A percentile compares a stretch with the other conserved stretches of the same genome.
Evolutionary conservation across 2,113 vertebrate species (phyloP).

Genomic region (Sylvilagus bachmani): DNA sequence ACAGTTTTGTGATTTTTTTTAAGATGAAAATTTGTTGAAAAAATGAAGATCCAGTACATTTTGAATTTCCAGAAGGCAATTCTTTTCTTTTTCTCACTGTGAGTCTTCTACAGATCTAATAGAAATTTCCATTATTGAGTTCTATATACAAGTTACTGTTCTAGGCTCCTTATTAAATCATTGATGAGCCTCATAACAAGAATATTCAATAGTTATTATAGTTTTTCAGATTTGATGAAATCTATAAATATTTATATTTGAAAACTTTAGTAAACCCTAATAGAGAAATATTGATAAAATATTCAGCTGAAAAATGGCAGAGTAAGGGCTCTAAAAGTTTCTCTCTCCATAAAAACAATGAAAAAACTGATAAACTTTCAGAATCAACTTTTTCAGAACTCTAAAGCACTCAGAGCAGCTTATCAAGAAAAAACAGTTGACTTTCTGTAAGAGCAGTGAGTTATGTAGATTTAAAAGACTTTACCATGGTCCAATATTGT

Average conservation of each 20-base stretch:
- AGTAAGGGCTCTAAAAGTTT: neutral
- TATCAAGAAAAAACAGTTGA: neutral
- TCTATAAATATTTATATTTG: neutral
- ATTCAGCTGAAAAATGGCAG: neutral
- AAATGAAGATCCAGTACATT: constrained; percentile 14
- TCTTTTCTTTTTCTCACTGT: constrained; percentile 11
- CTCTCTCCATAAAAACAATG: neutral
- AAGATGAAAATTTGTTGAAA: constrained; percentile 15
- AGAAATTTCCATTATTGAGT: constrained; percentile 12
- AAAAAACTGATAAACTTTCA: neutral
- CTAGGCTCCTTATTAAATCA: constrained; percentile 10
- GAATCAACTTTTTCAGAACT: constrained; percentile 1
- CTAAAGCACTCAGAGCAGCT: neutral
- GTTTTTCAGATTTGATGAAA: constrained; percentile 55
- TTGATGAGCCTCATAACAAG: neutral
- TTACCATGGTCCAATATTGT: neutral
- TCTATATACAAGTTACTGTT: neutral
- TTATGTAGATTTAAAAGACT: neutral
- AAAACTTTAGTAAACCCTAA: neutral
- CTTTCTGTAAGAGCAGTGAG: neutral
- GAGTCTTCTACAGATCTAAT: neutral
- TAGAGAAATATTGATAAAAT: constrained; percentile 21
- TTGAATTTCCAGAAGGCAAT: neutral
- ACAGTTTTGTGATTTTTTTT: neutral
- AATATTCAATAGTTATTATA: constrained; percentile 54